These are phyloP conservation scores for Drosophila testacea DNA, from an alignment of 2,888 invertebrate species.

Conservation along the genomic window DNA sequence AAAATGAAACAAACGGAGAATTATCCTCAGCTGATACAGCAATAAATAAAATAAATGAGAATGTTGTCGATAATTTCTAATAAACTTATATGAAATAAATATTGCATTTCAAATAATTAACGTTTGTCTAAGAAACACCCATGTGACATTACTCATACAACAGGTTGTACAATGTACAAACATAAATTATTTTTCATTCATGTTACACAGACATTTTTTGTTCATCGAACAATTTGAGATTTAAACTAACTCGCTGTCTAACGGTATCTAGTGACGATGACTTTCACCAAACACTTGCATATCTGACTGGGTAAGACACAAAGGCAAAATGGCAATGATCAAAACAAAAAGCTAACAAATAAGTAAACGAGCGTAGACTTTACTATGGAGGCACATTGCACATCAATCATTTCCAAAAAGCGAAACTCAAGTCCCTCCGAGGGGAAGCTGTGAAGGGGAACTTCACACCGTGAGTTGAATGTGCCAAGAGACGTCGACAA, in stretches of 20 bases:
- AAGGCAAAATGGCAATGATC: constrained; percentile 73
- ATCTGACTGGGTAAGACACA: constrained; percentile 33
- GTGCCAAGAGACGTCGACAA: constrained; percentile 54
- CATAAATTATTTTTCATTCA: too few species aligned
- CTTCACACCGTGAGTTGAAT: constrained; percentile 53
- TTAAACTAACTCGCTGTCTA: constrained; percentile 25
- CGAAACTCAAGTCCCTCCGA: constrained; percentile 12
- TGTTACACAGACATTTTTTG: too few species aligned
- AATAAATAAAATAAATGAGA: not conserved
- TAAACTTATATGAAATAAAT: not conserved
- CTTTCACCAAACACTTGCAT: constrained; percentile 46
- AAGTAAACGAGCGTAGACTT: constrained; percentile 69
- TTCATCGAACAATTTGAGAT: not conserved
- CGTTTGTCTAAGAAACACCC: not conserved
- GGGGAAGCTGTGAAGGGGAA: not conserved
- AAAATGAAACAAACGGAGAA: not conserved
- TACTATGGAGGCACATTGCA: constrained; percentile 69
- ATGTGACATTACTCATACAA: too few species aligned
- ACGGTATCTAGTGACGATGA: constrained; percentile 29
- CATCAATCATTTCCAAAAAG: constrained; percentile 77
- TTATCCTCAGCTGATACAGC: not conserved
- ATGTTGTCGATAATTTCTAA: too few species aligned
- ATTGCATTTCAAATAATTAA: not conserved
- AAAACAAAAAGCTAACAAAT: constrained; percentile 75
- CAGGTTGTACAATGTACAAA: too few species aligned